Conservation (phyloP, 2,888 invertebrate species). For the Synergus laeviventris region DNA sequence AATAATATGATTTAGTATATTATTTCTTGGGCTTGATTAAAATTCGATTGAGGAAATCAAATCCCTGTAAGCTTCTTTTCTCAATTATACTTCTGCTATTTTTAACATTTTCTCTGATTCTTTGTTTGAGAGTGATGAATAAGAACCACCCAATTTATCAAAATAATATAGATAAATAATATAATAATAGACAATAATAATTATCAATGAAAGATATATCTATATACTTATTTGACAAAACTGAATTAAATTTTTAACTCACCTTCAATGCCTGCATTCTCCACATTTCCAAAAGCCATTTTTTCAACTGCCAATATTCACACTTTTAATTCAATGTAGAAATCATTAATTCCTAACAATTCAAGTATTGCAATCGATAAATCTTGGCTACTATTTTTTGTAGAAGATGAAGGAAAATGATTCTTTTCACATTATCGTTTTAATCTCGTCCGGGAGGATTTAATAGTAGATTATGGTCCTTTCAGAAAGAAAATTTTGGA, state of each 20-base stretch:
- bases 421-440: neutral
- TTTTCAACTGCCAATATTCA: neutral
- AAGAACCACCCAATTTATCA: neutral
- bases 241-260: neutral
- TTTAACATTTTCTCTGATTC: neutral
- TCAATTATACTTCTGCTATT: neutral
- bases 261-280: neutral
- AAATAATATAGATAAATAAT: neutral
- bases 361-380: neutral
- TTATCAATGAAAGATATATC: neutral
- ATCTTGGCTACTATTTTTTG: neutral
- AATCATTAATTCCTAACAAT: neutral
- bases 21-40: neutral
- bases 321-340: neutral
- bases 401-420: neutral
- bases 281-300: conserved; percentile 13
- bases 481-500: neutral
- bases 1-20: too few species aligned
- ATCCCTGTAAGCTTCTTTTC: too few species aligned
- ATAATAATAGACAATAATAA: neutral
- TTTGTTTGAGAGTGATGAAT: neutral
- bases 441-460: neutral
- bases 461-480: neutral
- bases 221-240: neutral
- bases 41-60: neutral